Base-by-base conservation (phyloP, 92 coral and sea anemone genomes). In the Zoanthus sansibaricus region DNA sequence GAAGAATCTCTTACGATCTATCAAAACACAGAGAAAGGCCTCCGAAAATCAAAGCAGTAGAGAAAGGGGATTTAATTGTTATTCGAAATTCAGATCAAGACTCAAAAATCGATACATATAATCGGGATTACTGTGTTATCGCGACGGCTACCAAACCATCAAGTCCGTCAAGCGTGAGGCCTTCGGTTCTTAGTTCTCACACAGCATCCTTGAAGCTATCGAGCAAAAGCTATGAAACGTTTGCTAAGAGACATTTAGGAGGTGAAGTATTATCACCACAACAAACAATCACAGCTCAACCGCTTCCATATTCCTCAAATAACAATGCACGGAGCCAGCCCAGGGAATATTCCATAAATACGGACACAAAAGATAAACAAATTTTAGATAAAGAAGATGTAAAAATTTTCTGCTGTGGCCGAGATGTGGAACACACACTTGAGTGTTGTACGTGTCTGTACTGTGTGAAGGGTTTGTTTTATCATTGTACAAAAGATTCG, bases 401-500 rank as follows among this genome's bases (percentile, higher is more conserved):
- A 30, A 87, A 93, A 87, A 37, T 95, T 73, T 95, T 93, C 83
- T 95, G 98, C 76, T 95, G 98, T 87, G 88, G 93, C 42, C 89
- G 92, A 78, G 89, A 89, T 83, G 91, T 93, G 82, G 96, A 97
- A 25, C 82, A 88, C 58, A 76, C 92, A 69, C 80, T 97, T 45
- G 99, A 97, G 79, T 87, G 89, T 69, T 97, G 95, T 68, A 97
- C 94, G 42, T 97, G 99, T 73, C 93, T 97, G 98, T 97, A 97
- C 79, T 92, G 94, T 84, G 94, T 94, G 46, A 97, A 95, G 83
- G 99, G 98, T 25, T 91, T 93, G 64, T 78, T 97, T 76, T 97
- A 97, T 86, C 99, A 97, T 75, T 93, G 96, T 82, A 95, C 99
- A 14, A 97, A 97, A 84, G 99, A 97, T 77, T 88, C 91, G 42